Evolutionary conservation across 1,140 invertebrate species (phyloP), one percentile per base, ranked within the genome.

Genomic region (Ptiloglossa arizonensis): DNA sequence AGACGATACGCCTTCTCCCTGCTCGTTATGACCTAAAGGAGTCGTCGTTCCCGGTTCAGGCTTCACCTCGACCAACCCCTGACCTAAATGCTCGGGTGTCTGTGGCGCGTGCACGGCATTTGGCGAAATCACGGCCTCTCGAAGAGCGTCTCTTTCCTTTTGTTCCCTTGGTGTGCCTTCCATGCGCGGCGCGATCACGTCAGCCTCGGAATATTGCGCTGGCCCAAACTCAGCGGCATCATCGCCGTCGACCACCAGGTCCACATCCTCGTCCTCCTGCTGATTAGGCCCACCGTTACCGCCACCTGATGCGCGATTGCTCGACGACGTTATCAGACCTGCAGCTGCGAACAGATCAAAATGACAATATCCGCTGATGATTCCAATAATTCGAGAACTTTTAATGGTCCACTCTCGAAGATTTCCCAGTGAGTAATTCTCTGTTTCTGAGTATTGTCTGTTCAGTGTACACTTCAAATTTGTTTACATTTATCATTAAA

Each of bases 171-270:
- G 92, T 22, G 93, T 89, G 2, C 94, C 94, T 68, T 94, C 94
- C 22, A 92, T 90, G 27, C 93, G 90, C 19, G 95, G 93, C 50
- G 93, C 87, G 35, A 95, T 94, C 19, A 97, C 95, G 92, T 97
- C 96, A 0, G 93, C 93, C 79, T 96, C 96, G 29, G 95, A 95
- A 87, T 97, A 98, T 91, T 98, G 97, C 15, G 96, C 93, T 9
- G 96, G 95, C 1, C 97, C 97, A 88, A 96, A 98, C 44, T 95
- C 94, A 38, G 95, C 94, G 0, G 94, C 94, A 68, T 96, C 96
- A 89, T 96, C 96, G 2, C 95, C 96, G 86, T 96, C 96, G 1
- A 96, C 96, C 81, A 96, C 95, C 29, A 98, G 91, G 85, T 97
- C 96, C 41, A 96, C 95, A 77, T 97, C 96, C 80, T 98, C 97